Evolutionary conservation across 2,888 invertebrate species (phyloP).

Genomic region (Eulithis testata): DNA sequence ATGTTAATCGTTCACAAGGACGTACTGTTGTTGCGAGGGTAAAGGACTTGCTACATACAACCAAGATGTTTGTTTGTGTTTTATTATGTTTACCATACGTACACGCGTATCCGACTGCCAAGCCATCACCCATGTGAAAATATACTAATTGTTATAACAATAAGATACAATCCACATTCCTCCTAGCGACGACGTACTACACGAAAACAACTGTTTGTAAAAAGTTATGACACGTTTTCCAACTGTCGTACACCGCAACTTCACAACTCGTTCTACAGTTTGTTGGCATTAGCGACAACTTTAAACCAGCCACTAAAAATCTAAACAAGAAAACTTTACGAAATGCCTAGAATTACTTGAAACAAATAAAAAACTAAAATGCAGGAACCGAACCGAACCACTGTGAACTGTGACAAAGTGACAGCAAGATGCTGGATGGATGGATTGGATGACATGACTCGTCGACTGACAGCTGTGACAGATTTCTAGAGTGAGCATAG

Average conservation of each 20-base stretch:
- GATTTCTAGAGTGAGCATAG: slow-evolving; percentile 6
- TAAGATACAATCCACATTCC: slow-evolving; percentile 76
- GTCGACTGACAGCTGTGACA: slow-evolving; percentile 31
- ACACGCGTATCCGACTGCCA: slow-evolving; percentile 84
- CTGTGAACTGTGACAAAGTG: slow-evolving; percentile 53
- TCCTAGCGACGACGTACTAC: slow-evolving; percentile 69
- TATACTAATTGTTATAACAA: slow-evolving; percentile 74
- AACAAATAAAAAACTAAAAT: slow-evolving; percentile 82
- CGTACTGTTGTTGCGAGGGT: slow-evolving; percentile 43
- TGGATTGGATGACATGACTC: slow-evolving; percentile 26
- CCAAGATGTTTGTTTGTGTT: no score
- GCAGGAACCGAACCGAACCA: slow-evolving; percentile 53
- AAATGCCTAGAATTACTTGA: slow-evolving; percentile 67
- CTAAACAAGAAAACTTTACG: slow-evolving; percentile 67
- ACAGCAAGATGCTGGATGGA: slow-evolving; percentile 47
- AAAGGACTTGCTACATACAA: no score
- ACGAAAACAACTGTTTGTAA: slow-evolving; percentile 73
- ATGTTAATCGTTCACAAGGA: slow-evolving; percentile 75
- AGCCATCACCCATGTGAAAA: slow-evolving; percentile 84
- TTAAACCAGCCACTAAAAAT: slow-evolving; percentile 58
- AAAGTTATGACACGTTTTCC: slow-evolving; percentile 79
- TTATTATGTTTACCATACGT: slow-evolving; percentile 52
- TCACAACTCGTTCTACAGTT: slow-evolving; percentile 56
- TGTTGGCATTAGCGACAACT: slow-evolving; percentile 65
- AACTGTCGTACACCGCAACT: slow-evolving; percentile 61